phyloP scores from a whole-genome alignment of 2,888 invertebrate genomes.

The Serrognathus titanus region DNA sequence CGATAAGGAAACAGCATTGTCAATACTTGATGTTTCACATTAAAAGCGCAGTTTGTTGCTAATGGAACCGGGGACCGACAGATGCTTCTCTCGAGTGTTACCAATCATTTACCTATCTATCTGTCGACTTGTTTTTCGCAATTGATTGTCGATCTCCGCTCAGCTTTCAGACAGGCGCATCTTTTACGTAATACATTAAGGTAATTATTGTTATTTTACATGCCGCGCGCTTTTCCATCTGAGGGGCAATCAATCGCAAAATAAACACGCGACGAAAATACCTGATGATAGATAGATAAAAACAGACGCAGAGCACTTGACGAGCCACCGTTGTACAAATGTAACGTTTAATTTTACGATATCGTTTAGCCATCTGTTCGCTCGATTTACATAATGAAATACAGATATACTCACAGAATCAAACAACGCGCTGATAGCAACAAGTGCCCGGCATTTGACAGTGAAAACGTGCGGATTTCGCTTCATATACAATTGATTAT shows the following conservation, averaged over 20 bases:
- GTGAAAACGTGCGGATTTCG: slow-evolving; percentile 8
- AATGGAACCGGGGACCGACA: slow-evolving; percentile 36
- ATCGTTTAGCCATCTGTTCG: slow-evolving; percentile 39
- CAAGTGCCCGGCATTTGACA: slow-evolving; percentile 13
- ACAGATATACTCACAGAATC: slow-evolving; percentile 25
- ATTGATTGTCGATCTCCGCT: slow-evolving; percentile 1
- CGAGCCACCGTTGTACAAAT: slow-evolving; percentile 23
- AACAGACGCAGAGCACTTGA: slow-evolving; percentile 1
- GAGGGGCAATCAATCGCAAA: slow-evolving; percentile 10
- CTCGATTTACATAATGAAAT: slow-evolving; percentile 38
- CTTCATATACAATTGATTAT: slow-evolving; percentile 19
- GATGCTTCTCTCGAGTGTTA: slow-evolving; percentile 27
- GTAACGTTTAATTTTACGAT: slow-evolving; percentile 32
- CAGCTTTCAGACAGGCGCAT: background rate
- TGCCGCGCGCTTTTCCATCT: background rate
- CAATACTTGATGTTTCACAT: slow-evolving; percentile 37
- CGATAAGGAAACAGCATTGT: slow-evolving; percentile 40
- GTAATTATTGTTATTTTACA: slow-evolving; percentile 10
- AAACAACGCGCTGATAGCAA: slow-evolving; percentile 12
- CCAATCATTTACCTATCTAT: slow-evolving; percentile 15
- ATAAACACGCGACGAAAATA: slow-evolving; percentile 1
- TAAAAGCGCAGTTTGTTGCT: slow-evolving; percentile 40
- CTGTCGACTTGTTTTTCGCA: slow-evolving; percentile 1
- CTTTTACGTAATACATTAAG: slow-evolving; percentile 8
- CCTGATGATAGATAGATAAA: slow-evolving; percentile 6